Evolutionary conservation across 2,113 vertebrate species (phyloP).

Genomic region (Nibea coibor): DNA sequence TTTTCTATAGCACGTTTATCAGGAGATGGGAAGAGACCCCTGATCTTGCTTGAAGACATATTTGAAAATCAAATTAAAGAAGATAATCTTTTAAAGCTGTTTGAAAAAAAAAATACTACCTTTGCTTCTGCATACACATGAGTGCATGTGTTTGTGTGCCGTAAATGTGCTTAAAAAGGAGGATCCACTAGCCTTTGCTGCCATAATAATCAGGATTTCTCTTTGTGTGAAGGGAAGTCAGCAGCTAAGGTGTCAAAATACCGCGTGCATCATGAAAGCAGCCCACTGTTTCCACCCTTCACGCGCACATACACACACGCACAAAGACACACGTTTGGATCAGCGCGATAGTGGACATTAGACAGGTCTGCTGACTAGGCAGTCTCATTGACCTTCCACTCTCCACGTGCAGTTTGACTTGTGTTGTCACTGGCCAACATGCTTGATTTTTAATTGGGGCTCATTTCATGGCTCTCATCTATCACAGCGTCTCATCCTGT

Average conservation of each 20-base stretch:
- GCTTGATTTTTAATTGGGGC: constrained; percentile 62
- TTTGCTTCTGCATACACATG: background rate
- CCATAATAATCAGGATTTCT: constrained; percentile 41
- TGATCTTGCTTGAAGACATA: background rate
- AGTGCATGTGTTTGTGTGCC: constrained; percentile 1
- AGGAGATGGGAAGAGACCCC: background rate
- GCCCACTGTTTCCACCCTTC: constrained; percentile 9
- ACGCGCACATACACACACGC: constrained; percentile 12
- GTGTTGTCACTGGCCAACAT: constrained; percentile 53
- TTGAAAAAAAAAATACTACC: background rate
- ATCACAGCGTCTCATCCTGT: constrained; percentile 62
- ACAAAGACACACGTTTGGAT: constrained; percentile 28
- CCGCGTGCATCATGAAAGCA: constrained; percentile 40
- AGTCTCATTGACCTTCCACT: constrained; percentile 50
- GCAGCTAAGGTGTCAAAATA: constrained; percentile 53
- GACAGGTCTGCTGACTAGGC: constrained; percentile 72
- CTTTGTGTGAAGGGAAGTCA: constrained; percentile 36
- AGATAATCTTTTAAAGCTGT: background rate
- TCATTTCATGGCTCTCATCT: constrained; percentile 40
- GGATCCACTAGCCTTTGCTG: constrained; percentile 18
- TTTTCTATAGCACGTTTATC: background rate
- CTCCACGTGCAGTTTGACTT: constrained; percentile 56
- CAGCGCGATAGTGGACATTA: constrained; percentile 29
- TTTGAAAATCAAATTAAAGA: background rate
- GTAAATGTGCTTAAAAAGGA: constrained; percentile 6